Base-by-base conservation (phyloP, 2,888 invertebrate species). In the Lasioglossum vierecki region DNA sequence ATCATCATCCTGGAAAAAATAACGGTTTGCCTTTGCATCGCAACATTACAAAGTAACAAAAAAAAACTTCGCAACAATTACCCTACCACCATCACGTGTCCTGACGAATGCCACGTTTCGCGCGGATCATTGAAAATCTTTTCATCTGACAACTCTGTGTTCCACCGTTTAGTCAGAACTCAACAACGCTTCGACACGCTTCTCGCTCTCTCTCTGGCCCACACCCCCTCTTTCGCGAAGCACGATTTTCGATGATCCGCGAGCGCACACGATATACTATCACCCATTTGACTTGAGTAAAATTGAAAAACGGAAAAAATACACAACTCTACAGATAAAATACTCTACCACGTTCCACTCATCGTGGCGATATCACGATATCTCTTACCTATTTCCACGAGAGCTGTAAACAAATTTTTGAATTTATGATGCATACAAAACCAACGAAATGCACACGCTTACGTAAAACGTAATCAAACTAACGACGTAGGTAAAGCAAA, bases 371-470 rank as follows among this genome's bases (percentile, higher is more conserved):
- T 89, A 89, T 91, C 92, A 90, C 93, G 70, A 39, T 22, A 70
- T 70, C 92, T 94, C 95, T 95, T 95, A 95, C 95, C 95, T 94
- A 94, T 93, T 91, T 95, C 95, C 94, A 95, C 94, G 95, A 94
- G 93, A 93, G 94, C 95, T 95, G 94, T 93, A 95, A 89, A 94
- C 94, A 92, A 94, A 93, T 94, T 92, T 91, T 92, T 92, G 92
- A 91, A 91, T 93, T 93, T 91, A 89, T 91, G 91, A 92, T 92
- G 91, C 91, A 89, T 92, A 91, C 91, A 88, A 79, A 90, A 86
- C 85, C 82, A 83, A 89, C 86, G 82, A 88, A 86, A 74, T 91
- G 89, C 89, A 91, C 90, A 93, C 92, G 87, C 89, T 92, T 91
- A 89, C 85, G 85, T 85, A 86, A 87, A 89, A 83, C 80, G 86